These are phyloP conservation scores for Ormyrus nitidulus DNA, from an alignment of 2,888 invertebrate genomes.

Conservation along the genomic window DNA sequence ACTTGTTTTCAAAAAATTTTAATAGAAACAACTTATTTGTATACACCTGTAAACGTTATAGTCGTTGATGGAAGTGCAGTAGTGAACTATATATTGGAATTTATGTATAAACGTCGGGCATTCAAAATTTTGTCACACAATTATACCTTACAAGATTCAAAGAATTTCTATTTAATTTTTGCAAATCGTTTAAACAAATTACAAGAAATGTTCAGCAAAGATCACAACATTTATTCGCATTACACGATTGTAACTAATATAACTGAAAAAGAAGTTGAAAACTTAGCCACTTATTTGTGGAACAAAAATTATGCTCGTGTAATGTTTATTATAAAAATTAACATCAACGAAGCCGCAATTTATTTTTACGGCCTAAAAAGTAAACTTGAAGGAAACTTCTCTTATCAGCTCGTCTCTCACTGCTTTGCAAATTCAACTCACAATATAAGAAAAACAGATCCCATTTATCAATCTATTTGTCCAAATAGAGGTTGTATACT, in stretches of 20 bases:
- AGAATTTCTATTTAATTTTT: conserved; percentile 9
- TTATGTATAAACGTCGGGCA: too few species aligned
- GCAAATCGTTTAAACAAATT: neutral
- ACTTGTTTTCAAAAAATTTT: neutral
- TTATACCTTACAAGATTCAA: neutral
- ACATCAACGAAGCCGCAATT: neutral
- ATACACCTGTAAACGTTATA: neutral
- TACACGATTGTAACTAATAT: conserved; percentile 6
- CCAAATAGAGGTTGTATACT: neutral
- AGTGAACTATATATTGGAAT: conserved; percentile 10
- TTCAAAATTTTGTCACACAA: neutral
- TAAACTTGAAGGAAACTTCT: neutral
- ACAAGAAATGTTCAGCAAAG: neutral
- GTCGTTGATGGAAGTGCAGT: neutral
- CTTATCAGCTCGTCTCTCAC: neutral
- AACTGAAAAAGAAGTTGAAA: neutral
- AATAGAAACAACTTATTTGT: neutral
- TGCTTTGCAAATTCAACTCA: neutral
- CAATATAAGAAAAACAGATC: neutral
- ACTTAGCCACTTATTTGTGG: neutral
- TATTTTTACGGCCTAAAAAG: neutral
- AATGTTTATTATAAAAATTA: neutral
- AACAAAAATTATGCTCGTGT: neutral
- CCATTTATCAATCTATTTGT: neutral
- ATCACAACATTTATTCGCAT: conserved; percentile 4